Base-by-base conservation (phyloP, 2,113 vertebrate genomes). In the Thalassoma bifasciatum region DNA sequence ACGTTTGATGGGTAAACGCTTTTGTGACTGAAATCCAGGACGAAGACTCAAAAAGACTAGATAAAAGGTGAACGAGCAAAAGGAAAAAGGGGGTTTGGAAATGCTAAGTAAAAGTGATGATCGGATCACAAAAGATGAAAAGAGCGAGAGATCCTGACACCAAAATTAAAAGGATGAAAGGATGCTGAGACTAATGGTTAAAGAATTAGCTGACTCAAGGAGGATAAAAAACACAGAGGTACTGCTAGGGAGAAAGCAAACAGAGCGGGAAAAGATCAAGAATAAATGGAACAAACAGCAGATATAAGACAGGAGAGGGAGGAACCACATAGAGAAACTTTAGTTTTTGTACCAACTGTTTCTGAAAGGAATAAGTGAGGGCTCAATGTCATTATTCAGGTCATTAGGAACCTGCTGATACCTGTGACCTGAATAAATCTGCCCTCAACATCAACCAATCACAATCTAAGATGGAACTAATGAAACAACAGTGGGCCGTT, bases 391-490 rank as follows among this genome's bases (percentile, higher is more conserved):
- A 69, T 70, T 71, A 77, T 75, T 53, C 59, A 65, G 61, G 76
- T 84, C 87, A 89, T 90, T 86, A 84, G 64, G 57, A 87, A 93
- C 92, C 68, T 87, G 90, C 89, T 90, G 90, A 93, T 89, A 84
- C 84, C 59, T 64, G 78, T 74, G 59, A 83, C 84, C 78, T 76
- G 38, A 9, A 88, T 91, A 82, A 82, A 92, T 90, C 86, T 77
- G 75, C 56, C 60, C 74, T 36, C 10, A 10, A 86, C 78, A 84
- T 86, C 65, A 82, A 71, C 85, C 88, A 88, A 90, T 90, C 86
- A 80, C 16, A 8, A 68, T 36, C 49, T 52, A 77, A 77, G 79
- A 88, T 72, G 67, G 83, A 91, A 80, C 86, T 91, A 93, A 92
- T 90, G 89, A 90, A 75, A 70, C 75, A 75, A 65, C 69, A 72